Percentiles rank a stretch among this genome's conserved stretches.
Evolutionary conservation across 1,140 invertebrate genomes (phyloP).

Genomic region (Bicyclus anynana): DNA sequence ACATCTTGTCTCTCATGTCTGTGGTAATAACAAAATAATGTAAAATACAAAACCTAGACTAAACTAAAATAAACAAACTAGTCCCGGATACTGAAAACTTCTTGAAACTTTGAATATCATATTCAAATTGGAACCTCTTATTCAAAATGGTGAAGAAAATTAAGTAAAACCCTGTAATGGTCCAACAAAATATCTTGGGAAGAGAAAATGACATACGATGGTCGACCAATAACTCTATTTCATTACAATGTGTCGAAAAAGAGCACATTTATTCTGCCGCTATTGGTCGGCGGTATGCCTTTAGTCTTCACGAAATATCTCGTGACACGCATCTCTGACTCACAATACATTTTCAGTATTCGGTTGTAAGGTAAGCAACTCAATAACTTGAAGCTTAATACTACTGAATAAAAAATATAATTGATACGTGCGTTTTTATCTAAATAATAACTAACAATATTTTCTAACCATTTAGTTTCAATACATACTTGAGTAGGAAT

Average conservation of each 20-base stretch:
- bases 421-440: conserved; percentile 15
- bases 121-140: too few species aligned
- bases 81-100: background rate
- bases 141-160: too few species aligned
- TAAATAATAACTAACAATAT: conserved; percentile 2
- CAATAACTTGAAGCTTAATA: conserved; percentile 20
- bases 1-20: conserved; percentile 72
- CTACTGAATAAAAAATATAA: background rate
- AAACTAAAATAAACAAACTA: conserved; percentile 42
- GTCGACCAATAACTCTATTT: too few species aligned
- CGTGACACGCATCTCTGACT: too few species aligned
- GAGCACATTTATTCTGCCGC: too few species aligned
- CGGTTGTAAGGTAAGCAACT: conserved; percentile 33
- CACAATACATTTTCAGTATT: background rate
- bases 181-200: too few species aligned
- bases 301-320: too few species aligned
- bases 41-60: conserved; percentile 11
- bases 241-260: too few species aligned
- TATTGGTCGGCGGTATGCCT: too few species aligned
- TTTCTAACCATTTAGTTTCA: conserved; percentile 41
- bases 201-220: too few species aligned
- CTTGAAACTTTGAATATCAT: too few species aligned
- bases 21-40: conserved; percentile 65
- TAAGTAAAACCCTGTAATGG: too few species aligned
- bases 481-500: conserved; percentile 94